Base-by-base conservation (phyloP, 2,888 invertebrate genomes). In the Gari tellinella region DNA sequence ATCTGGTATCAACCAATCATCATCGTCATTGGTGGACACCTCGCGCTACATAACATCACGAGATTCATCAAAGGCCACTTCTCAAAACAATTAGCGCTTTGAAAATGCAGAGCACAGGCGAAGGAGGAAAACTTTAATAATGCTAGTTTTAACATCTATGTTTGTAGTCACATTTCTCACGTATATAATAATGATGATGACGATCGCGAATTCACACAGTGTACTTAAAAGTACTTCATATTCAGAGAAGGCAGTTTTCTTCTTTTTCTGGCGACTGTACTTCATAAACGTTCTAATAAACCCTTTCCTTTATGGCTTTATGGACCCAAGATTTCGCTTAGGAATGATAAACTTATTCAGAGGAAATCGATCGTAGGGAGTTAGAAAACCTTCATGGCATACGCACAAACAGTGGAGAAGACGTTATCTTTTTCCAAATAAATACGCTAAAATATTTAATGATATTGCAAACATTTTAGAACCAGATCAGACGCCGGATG, bases 211-310 rank as follows among this genome's bases (percentile, higher is more conserved):
- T 5, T 21, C 41, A 19, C 57, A 60, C 26, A 31, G 31, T 31
- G 52, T 60, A 12, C 46, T 67, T 0, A 43, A 53, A 17, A 51
- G 19, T 0, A 43, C 60, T 8, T 53, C 53, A 0, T 43, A 60
- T 21, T 37, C 40, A 2, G 60, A 58, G n/a, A 67, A 53, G 38
- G 67, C 53, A 0, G 3, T 60, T 12, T 67, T 52, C 19, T 67
- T 67, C 52, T 67, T 67, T 7, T 67, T 67, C 45, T 26, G 60
- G 2, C 45, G 67, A 10, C 60, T 67, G 15, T 67, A 67, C 25
- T 67, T 67, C 43, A 41, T 67, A 2, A 58, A 67, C 40, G 43
- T 49, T 38, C 37, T 67, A 2, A 60, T 67, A n/a, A 67, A 67
- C 21, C 67, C 67, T 1, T 41, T 67, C n/a, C 26, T 67, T 4